These are phyloP conservation scores for Pluvianellus socialis DNA, from an alignment of 2,113 vertebrate genomes.

Conservation along the genomic window DNA sequence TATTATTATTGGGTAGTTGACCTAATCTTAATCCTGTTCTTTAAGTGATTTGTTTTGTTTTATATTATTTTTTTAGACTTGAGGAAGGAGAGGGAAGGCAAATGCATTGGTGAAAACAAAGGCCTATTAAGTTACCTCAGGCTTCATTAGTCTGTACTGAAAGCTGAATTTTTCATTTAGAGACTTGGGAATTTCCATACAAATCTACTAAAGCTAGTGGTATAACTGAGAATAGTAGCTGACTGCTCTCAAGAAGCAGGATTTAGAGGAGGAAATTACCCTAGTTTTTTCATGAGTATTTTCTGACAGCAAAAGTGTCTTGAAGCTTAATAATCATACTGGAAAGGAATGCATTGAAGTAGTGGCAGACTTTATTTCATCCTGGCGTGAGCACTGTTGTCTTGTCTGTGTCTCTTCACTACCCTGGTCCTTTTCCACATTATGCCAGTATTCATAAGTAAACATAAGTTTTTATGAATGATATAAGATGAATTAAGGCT, in stretches of 20 bases:
- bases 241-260: not conserved
- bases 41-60: not conserved
- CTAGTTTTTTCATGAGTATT: not conserved
- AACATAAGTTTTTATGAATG: not conserved
- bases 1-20: not conserved
- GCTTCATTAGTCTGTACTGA: not conserved
- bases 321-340: not conserved
- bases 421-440: not conserved
- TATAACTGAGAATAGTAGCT: not conserved
- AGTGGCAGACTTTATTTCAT: constrained; percentile 29
- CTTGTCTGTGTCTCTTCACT: not conserved
- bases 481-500: not conserved
- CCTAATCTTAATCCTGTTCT: not conserved
- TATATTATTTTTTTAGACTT: not conserved
- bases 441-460: not conserved
- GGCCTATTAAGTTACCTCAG: not conserved
- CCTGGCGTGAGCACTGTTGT: not conserved
- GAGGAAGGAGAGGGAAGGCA: not conserved
- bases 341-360: not conserved
- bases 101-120: not conserved
- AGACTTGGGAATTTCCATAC: not conserved
- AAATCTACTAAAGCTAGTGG: not conserved
- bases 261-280: constrained; percentile 30
- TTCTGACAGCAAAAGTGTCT: not conserved
- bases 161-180: not conserved